Evolutionary conservation across 2,797 vertebrate genomes (phyloP).

Genomic region (Aselliscus stoliczkanus): DNA sequence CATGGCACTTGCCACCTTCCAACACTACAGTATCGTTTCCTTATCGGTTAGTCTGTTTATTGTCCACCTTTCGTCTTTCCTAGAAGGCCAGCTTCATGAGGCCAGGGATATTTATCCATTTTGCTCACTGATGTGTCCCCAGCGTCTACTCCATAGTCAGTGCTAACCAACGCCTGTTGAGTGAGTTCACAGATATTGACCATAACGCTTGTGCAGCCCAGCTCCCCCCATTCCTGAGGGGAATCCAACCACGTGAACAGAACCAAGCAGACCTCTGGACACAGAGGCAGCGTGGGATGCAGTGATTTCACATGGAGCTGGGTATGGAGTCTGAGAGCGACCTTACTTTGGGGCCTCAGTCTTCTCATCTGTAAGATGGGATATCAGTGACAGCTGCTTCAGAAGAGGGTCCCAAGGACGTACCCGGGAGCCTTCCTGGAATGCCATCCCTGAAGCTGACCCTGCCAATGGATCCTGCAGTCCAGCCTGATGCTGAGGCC

Average conservation of each 20-base stretch:
- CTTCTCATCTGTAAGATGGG: not conserved
- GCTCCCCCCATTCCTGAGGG: not conserved
- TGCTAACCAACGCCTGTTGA: not conserved
- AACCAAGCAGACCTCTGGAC: not conserved
- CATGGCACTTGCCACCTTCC: not conserved
- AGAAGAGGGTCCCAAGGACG: no score
- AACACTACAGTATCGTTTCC: not conserved
- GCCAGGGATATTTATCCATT: not conserved
- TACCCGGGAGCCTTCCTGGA: not conserved
- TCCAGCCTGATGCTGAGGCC: not conserved
- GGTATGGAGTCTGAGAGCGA: not conserved
- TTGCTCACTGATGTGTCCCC: not conserved
- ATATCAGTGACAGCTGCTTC: accelerated
- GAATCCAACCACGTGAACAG: not conserved
- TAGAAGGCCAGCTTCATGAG: not conserved
- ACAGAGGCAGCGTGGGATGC: not conserved
- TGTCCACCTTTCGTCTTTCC: not conserved
- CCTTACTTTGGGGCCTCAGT: not conserved
- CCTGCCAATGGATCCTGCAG: accelerated
- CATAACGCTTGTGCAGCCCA: not conserved
- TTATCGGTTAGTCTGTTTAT: not conserved
- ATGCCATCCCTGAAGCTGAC: accelerated
- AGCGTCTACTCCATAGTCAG: not conserved
- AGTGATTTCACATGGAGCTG: accelerated
- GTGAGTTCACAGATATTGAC: not conserved